Evolutionary conservation across 2,797 vertebrate genomes (phyloP).

Genomic region (Erpetoichthys calabaricus): DNA sequence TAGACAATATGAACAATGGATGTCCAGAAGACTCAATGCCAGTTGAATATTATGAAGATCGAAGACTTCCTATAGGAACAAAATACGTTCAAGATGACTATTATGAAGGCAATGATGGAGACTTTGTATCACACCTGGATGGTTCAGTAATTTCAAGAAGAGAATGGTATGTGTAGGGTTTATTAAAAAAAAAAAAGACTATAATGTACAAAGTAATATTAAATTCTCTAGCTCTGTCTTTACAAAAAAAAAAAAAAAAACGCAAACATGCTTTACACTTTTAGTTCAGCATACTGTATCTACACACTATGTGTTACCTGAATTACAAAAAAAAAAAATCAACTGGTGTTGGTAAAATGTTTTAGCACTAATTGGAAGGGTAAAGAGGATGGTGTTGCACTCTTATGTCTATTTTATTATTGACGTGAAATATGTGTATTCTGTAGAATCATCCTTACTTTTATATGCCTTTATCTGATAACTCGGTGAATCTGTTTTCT

Average conservation of each 20-base stretch:
- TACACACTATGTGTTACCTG: too few relatives aligned
- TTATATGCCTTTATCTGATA: too few relatives aligned
- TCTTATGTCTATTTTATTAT: too few relatives aligned
- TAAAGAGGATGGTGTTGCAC: too few relatives aligned
- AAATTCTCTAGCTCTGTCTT: neutral
- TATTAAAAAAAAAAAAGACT: too few relatives aligned
- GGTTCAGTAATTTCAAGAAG: conserved; percentile 94
- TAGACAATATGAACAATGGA: conserved; percentile 59
- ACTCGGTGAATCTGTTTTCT: too few relatives aligned
- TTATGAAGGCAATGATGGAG: conserved; percentile 80
- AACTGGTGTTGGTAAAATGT: too few relatives aligned
- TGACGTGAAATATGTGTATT: too few relatives aligned
- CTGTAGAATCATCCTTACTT: too few relatives aligned
- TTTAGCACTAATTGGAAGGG: too few relatives aligned
- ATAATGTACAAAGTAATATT: neutral
- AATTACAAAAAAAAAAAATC: too few relatives aligned
- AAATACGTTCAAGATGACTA: conserved; percentile 74
- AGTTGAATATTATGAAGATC: conserved; percentile 55
- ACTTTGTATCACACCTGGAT: conserved; percentile 91
- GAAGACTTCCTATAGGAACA: conserved; percentile 66
- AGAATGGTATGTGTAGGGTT: conserved; percentile 89
- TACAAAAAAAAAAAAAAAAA: neutral
- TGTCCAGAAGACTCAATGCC: conserved; percentile 58
- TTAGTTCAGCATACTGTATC: neutral
- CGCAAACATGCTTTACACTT: neutral